These are phyloP conservation scores for Platysteira castanea DNA, from an alignment of 2,113 vertebrate genomes.

Conservation along the genomic window DNA sequence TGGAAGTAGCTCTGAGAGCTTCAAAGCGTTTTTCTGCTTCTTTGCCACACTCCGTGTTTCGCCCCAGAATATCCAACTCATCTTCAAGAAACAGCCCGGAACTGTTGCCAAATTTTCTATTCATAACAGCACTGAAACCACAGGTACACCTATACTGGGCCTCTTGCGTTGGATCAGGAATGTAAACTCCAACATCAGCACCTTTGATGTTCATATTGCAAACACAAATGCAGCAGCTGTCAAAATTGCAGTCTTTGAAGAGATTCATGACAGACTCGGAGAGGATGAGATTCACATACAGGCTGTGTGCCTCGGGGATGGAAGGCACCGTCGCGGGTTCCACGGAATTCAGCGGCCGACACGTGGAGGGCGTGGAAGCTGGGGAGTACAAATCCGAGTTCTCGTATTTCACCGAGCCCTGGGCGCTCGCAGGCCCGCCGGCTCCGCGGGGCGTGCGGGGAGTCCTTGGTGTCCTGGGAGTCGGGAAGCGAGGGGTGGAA, in stretches of 20 bases:
- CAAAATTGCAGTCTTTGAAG: conserved; percentile 98
- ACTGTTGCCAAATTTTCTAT: conserved; percentile 92
- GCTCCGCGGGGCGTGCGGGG: conserved; percentile 87
- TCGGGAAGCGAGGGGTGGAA: conserved; percentile 93
- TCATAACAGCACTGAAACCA: conserved; percentile 97
- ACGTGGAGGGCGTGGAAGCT: conserved; percentile 95
- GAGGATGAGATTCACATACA: conserved; percentile 97
- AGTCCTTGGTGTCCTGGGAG: conserved; percentile 91
- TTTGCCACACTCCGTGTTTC: conserved; percentile 88
- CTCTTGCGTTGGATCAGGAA: conserved; percentile 88
- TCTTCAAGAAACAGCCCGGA: conserved; percentile 97
- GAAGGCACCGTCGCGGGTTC: conserved; percentile 94
- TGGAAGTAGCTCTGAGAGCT: conserved; percentile 80
- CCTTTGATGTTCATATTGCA: conserved; percentile 99
- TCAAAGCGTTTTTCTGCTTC: conserved; percentile 95
- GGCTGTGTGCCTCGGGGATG: conserved; percentile 96
- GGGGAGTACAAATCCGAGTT: conserved; percentile 96
- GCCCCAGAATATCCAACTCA: conserved; percentile 95
- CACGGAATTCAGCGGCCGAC: conserved; percentile 93
- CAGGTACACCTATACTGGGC: conserved; percentile 90
- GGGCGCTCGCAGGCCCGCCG: conserved; percentile 90
- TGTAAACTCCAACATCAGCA: conserved; percentile 94
- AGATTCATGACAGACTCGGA: conserved; percentile 97
- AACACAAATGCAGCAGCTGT: conserved; percentile 98
- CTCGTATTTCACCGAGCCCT: conserved; percentile 94